Evolutionary conservation across 2,797 vertebrate genomes (phyloP), one percentile per base, ranked within the genome.

Genomic region (Sebastes oblongus): DNA sequence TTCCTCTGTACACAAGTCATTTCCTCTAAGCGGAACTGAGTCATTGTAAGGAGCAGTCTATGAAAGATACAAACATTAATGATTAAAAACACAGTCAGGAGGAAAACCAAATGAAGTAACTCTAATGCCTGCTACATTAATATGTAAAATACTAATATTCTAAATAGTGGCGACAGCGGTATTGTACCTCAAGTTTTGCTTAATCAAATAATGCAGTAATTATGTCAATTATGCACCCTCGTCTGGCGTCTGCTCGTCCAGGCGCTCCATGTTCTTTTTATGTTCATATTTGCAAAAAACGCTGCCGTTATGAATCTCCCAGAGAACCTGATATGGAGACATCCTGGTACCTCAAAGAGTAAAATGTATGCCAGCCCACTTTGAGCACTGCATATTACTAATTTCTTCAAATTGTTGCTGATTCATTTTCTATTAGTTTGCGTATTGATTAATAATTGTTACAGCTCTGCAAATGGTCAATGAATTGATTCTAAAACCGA

Each of bases 181-280:
- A 46, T 18, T 46, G 36, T 16, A 16, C 39, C 39, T 42, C 39
- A 42, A 42, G 42, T 18, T 46, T 46, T 46, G 6, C 16, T 18
- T 0, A 46, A 46, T 18, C 39, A 42, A 42, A 42, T 42, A 42
- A 42, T 42, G 39, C 14, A 42, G 39, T 42, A 42, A 42, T 42
- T 42, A 42, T 42, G 3, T 42, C 39, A 25, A 25, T 25, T 25
- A 25, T 25, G 39, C 39, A 16, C 39, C 39, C 39, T 46, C 14
- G 14, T 46, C 39, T 18, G 42, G 42, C 42, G 3, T 46, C 42
- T 18, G 42, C 42, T 18, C 7, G 42, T 46, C 42, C 42, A 46
- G 0, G 18, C 42, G 6, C 42, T 46, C 0, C 42, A 18, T 0
- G 16, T 18, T 46, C 16, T 46, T 46, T 46, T 46, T 46, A 46